Evolutionary conservation across 2,113 vertebrate genomes (phyloP).

Genomic region (Podarcis raffonei): DNA sequence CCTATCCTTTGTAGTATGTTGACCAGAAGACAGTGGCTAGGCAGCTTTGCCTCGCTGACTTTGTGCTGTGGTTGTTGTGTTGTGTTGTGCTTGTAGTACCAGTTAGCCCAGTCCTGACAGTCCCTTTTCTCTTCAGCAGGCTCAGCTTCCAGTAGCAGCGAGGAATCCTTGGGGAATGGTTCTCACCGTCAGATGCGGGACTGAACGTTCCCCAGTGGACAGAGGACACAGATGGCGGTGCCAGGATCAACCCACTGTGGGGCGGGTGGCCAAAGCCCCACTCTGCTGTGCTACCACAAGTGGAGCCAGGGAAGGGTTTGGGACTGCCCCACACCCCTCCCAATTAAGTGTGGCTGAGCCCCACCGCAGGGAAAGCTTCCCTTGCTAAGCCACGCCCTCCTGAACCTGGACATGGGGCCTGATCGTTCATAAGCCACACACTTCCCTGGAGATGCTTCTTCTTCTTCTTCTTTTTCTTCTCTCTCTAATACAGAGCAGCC

Average conservation of each 20-base stretch:
- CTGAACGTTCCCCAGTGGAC: background rate
- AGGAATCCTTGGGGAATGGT: background rate
- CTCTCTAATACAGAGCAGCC: background rate
- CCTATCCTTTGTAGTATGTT: background rate
- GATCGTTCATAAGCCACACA: background rate
- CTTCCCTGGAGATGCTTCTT: background rate
- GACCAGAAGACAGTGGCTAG: no score
- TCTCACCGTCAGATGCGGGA: background rate
- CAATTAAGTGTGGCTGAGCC: background rate
- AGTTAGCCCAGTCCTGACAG: background rate
- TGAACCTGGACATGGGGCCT: background rate
- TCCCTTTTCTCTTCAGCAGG: background rate
- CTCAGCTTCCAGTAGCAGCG: constrained; percentile 8
- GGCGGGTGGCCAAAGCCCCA: background rate
- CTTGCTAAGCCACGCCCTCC: background rate
- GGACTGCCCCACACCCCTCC: background rate
- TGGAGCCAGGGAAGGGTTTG: constrained; percentile 22
- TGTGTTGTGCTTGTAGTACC: background rate
- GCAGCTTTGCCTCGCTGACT: no score
- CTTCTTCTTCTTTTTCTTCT: background rate
- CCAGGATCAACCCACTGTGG: background rate
- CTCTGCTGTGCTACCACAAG: background rate
- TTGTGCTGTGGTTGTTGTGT: no score
- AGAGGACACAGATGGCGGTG: background rate
- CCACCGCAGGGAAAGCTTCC: background rate